Evolutionary conservation across 2,113 vertebrate genomes (phyloP).

Genomic region (Urocynchramus pylzowi): DNA sequence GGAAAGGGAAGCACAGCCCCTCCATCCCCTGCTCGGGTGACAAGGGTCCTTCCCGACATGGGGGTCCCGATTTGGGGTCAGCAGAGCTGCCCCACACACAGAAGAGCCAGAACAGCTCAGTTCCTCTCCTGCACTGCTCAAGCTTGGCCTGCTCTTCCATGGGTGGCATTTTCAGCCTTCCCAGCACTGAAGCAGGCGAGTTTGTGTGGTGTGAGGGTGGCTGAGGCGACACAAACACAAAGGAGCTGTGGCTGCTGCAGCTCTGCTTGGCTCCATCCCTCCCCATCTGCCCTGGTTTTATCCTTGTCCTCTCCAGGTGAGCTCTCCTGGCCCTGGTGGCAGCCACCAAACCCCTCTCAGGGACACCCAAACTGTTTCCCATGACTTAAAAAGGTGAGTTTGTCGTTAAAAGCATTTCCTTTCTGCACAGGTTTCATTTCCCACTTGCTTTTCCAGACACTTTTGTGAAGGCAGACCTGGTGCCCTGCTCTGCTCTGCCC

Average conservation of each 20-base stretch:
- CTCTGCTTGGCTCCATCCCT: neutral
- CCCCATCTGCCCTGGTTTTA: neutral
- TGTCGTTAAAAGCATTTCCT: neutral
- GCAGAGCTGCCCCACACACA: neutral
- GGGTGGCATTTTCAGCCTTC: neutral
- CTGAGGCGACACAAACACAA: neutral
- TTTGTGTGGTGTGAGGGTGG: rapidly evolving
- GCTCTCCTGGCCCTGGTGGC: neutral
- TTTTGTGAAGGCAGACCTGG: neutral
- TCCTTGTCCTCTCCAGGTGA: neutral
- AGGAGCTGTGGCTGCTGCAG: neutral
- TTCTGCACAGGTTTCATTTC: neutral
- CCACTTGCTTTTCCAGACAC: neutral
- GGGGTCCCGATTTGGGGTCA: rapidly evolving
- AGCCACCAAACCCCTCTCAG: neutral
- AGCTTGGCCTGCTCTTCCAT: neutral
- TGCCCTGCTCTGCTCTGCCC: rapidly evolving
- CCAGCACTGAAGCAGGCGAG: neutral
- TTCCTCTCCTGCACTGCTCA: neutral
- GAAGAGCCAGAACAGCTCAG: neutral
- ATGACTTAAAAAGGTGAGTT: rapidly evolving
- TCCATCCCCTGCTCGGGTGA: rapidly evolving
- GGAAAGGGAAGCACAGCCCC: neutral
- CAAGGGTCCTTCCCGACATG: rapidly evolving
- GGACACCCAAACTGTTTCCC: neutral